Percentiles rank a stretch among this genome's conserved stretches.
These are phyloP conservation scores for Hemicordylus capensis DNA, from an alignment of 2,113 vertebrate species.

Conservation along the genomic window DNA sequence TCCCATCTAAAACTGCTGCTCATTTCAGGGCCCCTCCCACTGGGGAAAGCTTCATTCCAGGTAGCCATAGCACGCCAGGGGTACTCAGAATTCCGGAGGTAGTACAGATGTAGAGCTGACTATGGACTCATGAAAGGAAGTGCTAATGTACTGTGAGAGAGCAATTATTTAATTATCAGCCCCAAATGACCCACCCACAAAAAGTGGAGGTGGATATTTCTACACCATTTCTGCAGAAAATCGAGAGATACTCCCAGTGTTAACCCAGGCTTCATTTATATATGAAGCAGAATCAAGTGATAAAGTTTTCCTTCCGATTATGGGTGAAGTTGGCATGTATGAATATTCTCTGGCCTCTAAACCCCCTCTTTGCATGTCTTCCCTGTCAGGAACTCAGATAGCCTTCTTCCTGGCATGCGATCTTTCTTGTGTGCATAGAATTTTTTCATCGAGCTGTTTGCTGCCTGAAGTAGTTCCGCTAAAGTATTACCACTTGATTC, in stretches of 20 bases:
- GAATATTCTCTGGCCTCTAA: neutral
- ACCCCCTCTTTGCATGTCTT: neutral
- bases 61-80: neutral
- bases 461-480: neutral
- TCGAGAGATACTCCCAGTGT: no score
- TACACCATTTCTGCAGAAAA: neutral
- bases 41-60: neutral
- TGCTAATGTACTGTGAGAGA: neutral
- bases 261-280: neutral
- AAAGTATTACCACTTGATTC: neutral
- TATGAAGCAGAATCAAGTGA: neutral
- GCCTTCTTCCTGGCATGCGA: neutral
- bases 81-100: neutral
- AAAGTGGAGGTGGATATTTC: neutral
- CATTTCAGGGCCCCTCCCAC: neutral
- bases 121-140: neutral
- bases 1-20: constrained; percentile 14
- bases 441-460: neutral
- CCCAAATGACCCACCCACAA: no score
- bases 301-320: neutral
- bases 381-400: neutral
- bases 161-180: neutral
- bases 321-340: neutral
- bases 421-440: neutral
- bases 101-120: neutral